phyloP scores from a whole-genome alignment of 2,888 invertebrate genomes.

The Prostheceraeus crozeri region DNA sequence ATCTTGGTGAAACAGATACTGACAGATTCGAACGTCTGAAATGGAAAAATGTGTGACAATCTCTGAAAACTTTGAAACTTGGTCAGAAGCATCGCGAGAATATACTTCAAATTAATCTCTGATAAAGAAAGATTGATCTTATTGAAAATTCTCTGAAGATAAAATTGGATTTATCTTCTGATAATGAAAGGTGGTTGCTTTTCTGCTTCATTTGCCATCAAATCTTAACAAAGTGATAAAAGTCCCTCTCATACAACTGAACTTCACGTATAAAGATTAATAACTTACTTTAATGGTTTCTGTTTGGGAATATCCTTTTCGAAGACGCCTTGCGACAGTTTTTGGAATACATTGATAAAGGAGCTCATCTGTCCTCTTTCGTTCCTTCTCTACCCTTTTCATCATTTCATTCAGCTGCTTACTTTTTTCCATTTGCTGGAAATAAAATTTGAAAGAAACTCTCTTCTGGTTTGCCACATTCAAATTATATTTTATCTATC shows the following conservation, averaged over 20 bases:
- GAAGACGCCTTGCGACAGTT: constrained; percentile 82
- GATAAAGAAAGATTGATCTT: too few species aligned
- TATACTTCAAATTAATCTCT: too few species aligned
- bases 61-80: too few species aligned
- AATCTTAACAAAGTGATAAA: too few species aligned
- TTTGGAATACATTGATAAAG: constrained; percentile 98
- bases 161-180: too few species aligned
- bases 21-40: constrained; percentile 71
- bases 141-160: too few species aligned
- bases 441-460: constrained; percentile 6
- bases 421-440: constrained; percentile 83
- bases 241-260: too few species aligned
- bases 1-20: constrained; percentile 94
- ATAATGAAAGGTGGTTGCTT: too few species aligned
- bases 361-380: constrained; percentile 85
- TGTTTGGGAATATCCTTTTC: constrained; percentile 88
- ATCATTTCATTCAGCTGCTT: constrained; percentile 91
- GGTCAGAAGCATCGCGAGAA: too few species aligned
- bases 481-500: constrained; percentile 20
- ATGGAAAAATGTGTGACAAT: too few species aligned
- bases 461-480: not conserved
- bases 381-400: constrained; percentile 86
- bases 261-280: too few species aligned
- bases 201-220: too few species aligned
- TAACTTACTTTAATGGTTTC: constrained; percentile 89